phyloP scores from a whole-genome alignment of 1,140 invertebrate species.

The Drosophila paulistorum region DNA sequence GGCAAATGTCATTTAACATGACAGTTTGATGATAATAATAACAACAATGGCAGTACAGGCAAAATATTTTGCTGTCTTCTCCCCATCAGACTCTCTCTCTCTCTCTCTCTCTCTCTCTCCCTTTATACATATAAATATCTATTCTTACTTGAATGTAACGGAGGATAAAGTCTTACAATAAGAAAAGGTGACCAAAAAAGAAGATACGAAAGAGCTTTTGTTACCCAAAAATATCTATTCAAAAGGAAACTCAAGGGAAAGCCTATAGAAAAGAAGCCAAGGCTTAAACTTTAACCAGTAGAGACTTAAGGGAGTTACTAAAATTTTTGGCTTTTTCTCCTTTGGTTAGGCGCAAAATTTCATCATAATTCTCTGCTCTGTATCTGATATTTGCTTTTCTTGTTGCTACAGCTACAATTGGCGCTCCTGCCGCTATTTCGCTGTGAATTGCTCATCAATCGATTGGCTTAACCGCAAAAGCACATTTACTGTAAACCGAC shows the following conservation, averaged over 20 bases:
- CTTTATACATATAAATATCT: neutral
- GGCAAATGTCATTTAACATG: conserved; percentile 82
- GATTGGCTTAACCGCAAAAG: conserved; percentile 61
- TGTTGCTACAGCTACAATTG: too few relatives aligned
- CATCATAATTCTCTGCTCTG: conserved; percentile 5
- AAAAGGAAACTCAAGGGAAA: conserved; percentile 7
- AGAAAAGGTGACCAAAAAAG: conserved; percentile 9
- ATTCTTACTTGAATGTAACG: neutral
- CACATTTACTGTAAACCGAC: conserved; percentile 76
- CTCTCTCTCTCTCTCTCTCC: neutral
- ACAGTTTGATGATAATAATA: conserved; percentile 80
- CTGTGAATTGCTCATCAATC: conserved; percentile 1
- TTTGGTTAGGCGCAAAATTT: neutral
- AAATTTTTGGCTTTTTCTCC: neutral
- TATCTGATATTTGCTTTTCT: neutral
- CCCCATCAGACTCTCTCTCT: neutral
- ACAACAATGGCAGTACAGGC: conserved; percentile 49
- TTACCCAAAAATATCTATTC: conserved; percentile 1
- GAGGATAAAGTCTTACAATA: conserved; percentile 7
- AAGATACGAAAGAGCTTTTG: conserved; percentile 1
- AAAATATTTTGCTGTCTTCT: conserved; percentile 24
- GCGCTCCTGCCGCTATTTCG: neutral
- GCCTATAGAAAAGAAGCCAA: conserved; percentile 5
- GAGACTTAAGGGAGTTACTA: neutral
- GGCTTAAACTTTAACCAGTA: conserved; percentile 3